Conservation (phyloP, 2,797 vertebrate species). For the Pipistrellus nathusii region DNA sequence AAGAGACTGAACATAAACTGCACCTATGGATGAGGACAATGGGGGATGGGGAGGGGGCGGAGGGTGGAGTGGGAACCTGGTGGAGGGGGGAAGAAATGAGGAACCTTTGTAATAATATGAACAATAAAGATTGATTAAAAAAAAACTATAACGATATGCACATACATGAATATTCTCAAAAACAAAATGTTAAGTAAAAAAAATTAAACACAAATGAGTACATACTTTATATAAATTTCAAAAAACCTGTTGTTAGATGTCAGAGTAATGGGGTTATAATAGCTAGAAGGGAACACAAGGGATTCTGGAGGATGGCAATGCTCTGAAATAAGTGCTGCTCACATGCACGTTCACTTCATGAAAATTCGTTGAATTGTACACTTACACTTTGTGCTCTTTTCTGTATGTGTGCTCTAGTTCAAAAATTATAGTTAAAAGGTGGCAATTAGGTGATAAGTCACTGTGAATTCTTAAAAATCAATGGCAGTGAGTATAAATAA, state of each 20-base stretch:
- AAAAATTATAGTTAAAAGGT: background rate
- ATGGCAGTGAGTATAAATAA: background rate
- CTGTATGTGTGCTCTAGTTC: background rate
- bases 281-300: background rate
- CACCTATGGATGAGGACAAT: too few relatives aligned
- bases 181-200: background rate
- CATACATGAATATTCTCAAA: background rate
- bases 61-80: too few relatives aligned
- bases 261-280: background rate
- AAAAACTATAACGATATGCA: background rate
- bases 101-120: too few relatives aligned
- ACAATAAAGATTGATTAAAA: too few relatives aligned
- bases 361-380: background rate
- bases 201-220: background rate
- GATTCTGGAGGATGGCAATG: background rate
- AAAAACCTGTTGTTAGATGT: background rate
- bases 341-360: background rate
- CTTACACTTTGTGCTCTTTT: background rate
- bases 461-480: slow-evolving; percentile 27
- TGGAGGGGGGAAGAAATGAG: too few relatives aligned
- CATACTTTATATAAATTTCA: background rate
- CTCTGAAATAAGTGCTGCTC: background rate
- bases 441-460: background rate
- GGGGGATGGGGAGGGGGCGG: too few relatives aligned
- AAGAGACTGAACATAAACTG: too few relatives aligned